Percentiles rank a stretch among this genome's conserved stretches.
Conservation (phyloP, 2,113 vertebrate species). For the Paralichthys olivaceus region DNA sequence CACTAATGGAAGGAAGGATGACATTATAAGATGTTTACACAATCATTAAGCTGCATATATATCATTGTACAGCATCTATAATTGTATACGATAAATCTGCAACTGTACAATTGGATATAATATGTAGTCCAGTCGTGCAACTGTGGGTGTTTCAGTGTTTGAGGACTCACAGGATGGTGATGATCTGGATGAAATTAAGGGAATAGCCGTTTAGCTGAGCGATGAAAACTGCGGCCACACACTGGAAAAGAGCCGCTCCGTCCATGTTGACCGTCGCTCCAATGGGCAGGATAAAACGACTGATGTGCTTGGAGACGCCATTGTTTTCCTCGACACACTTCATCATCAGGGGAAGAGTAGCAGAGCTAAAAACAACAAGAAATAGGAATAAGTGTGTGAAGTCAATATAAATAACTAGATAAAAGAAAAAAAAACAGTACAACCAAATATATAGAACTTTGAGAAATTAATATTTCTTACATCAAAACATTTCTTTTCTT, state of each 20-base stretch:
- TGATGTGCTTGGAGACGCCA: constrained; percentile 89
- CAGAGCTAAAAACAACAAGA: constrained; percentile 80
- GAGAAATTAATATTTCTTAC: no score
- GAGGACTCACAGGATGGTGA: constrained; percentile 90
- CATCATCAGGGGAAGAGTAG: constrained; percentile 92
- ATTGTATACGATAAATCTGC: neutral
- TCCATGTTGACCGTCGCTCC: constrained; percentile 95
- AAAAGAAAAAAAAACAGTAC: no score
- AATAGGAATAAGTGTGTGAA: neutral
- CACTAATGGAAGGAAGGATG: constrained; percentile 66
- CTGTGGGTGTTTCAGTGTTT: neutral
- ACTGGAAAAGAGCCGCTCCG: constrained; percentile 92
- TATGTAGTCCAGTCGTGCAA: neutral
- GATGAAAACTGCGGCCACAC: constrained; percentile 91
- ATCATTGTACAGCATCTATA: neutral
- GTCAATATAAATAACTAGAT: neutral
- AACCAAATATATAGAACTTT: no score
- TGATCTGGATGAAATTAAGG: constrained; percentile 89
- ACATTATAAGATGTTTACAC: constrained; percentile 1
- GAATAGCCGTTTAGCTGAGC: constrained; percentile 85
- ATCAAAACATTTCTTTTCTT: no score
- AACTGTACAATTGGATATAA: neutral
- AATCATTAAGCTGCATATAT: neutral
- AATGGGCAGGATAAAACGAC: constrained; percentile 93
- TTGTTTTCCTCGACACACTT: constrained; percentile 92